Evolutionary conservation across 2,797 vertebrate species (phyloP), one percentile per base, ranked within the genome.

Genomic region (Synanceia verrucosa): DNA sequence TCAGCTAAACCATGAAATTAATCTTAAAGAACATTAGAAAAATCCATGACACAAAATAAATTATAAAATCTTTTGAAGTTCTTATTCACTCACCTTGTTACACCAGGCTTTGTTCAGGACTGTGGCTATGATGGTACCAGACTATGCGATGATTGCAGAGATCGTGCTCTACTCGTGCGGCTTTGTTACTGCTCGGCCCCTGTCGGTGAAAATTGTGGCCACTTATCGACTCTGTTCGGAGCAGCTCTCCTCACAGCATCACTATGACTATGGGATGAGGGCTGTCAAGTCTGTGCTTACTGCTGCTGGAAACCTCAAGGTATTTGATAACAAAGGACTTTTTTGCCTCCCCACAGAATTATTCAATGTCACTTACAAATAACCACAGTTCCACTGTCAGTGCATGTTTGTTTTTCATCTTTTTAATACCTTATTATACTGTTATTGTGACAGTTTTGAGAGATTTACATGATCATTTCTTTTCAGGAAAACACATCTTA

Each of bases 91-190:
- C n/a, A n/a, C n/a, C n/a, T n/a, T n/a, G n/a, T n/a, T 31, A 4
- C 39, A 24, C 23, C 50, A 97, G 96, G 96, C 96, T 71, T 93
- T 98, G 63, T 98, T 97, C 78, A 93, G 96, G 66, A 96, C 96
- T 0, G 96, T 97, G 28, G 96, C 97, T 4, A 97, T 98, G 97
- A 97, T 98, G 96, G 96, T 98, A 14, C 97, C 96, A 0, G 96
- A 97, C 86, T 97, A 98, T 1, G 96, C 95, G 34, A 95, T 98
- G 95, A 98, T 98, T 14, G 96, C 96, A 1, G 96, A 98, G 88
- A 98, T 97, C 2, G 95, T 97, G 71, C 93, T 97, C 8, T 98
- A 97, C 87, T 98, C 96, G 0, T 97, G 94, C 16, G 96, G 96
- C 4, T 98, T 97, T 84, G 95, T 97, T 59, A 96, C 92, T 7